A percentile compares a stretch with the other conserved stretches of the same genome.
Conservation (phyloP, 2,888 invertebrate genomes). For the Sesia bembeciformis region DNA sequence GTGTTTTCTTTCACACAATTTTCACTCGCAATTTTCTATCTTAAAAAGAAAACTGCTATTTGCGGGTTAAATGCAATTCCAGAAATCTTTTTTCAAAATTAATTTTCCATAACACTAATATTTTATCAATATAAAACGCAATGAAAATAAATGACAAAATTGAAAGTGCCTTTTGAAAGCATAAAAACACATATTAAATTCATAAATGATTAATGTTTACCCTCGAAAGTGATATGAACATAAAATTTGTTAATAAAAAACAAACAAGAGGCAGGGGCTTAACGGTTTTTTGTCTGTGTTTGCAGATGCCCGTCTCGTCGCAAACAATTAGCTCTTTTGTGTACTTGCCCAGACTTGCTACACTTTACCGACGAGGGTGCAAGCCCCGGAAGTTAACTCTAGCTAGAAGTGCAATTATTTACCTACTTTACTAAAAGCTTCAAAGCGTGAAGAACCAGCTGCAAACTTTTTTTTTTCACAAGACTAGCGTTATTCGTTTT, state of each 20-base stretch:
- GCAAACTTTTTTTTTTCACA: neutral
- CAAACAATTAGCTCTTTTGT: constrained; percentile 56
- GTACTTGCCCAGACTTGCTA: constrained; percentile 39
- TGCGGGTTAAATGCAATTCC: too few relatives aligned
- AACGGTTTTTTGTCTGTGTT: constrained; percentile 31
- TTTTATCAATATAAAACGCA: too few relatives aligned
- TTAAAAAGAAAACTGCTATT: too few relatives aligned
- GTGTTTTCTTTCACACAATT: too few relatives aligned
- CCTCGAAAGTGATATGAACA: neutral
- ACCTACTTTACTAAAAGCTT: neutral
- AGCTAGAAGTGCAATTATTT: neutral
- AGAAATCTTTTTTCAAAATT: too few relatives aligned
- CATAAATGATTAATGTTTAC: too few relatives aligned
- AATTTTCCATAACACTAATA: too few relatives aligned
- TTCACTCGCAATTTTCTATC: too few relatives aligned
- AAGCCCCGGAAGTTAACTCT: constrained; percentile 8
- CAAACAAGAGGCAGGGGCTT: constrained; percentile 24
- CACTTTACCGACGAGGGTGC: constrained; percentile 30
- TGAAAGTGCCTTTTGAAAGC: too few relatives aligned
- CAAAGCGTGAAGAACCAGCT: neutral
- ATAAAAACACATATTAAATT: too few relatives aligned
- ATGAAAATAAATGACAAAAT: too few relatives aligned
- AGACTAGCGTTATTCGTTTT: neutral
- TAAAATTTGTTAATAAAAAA: constrained; percentile 24
- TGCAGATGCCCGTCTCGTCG: constrained; percentile 35